These are phyloP conservation scores for Macroglossus sobrinus DNA, from an alignment of 2,113 vertebrate species.

Conservation along the genomic window DNA sequence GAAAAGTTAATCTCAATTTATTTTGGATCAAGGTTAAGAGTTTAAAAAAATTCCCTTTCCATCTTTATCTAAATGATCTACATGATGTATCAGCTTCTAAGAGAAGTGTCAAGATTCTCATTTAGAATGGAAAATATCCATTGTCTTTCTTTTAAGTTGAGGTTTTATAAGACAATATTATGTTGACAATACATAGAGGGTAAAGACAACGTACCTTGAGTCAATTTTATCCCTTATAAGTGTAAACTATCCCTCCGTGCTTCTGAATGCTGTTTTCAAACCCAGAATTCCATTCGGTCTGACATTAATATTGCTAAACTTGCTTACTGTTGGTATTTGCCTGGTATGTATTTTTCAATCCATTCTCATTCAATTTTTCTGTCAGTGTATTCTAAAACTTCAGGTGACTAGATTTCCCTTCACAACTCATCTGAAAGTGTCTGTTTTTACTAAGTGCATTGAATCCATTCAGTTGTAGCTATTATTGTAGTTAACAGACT, in stretches of 20 bases:
- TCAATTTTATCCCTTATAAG: neutral
- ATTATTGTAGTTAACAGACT: neutral
- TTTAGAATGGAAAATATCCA: neutral
- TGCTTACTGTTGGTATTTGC: neutral
- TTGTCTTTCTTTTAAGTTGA: neutral
- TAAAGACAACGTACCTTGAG: neutral
- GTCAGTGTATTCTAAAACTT: slow-evolving; percentile 1
- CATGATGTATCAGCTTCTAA: neutral
- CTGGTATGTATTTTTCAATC: neutral
- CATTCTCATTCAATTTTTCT: neutral
- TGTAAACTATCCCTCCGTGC: neutral
- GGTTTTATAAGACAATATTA: neutral
- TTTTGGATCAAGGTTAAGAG: neutral
- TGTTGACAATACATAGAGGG: neutral
- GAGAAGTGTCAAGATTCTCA: neutral
- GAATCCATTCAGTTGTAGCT: neutral
- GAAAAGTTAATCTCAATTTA: neutral
- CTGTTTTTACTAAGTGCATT: neutral
- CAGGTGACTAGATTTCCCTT: neutral
- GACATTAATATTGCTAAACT: neutral
- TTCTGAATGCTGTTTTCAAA: neutral
- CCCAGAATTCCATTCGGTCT: neutral
- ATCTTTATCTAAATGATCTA: neutral
- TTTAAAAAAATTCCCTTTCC: neutral
- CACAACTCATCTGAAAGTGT: neutral